Conservation (phyloP, 92 coral and sea anemone species). For the Bergia sp. region DNA sequence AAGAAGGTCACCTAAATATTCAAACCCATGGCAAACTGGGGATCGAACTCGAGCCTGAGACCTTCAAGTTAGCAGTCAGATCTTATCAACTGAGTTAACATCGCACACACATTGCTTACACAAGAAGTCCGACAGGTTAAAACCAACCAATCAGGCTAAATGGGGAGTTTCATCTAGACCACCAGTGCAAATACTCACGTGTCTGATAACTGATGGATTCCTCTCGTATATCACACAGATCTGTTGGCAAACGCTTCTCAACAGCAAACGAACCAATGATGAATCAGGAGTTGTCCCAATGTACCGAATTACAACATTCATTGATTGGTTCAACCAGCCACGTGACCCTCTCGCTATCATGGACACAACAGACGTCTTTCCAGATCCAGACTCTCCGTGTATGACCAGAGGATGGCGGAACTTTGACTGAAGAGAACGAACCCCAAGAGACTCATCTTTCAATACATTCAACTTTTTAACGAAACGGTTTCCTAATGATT, state of each 20-base stretch:
- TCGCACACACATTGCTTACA: no score
- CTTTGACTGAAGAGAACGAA: slow-evolving; percentile 21
- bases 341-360: slow-evolving; percentile 62
- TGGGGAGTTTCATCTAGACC: no score
- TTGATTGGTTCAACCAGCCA: slow-evolving; percentile 37
- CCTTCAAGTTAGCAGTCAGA: no score
- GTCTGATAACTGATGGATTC: slow-evolving; percentile 51
- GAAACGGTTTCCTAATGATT: no score
- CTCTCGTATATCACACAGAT: slow-evolving; percentile 59
- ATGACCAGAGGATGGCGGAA: slow-evolving; percentile 51
- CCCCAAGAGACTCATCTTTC: not conserved
- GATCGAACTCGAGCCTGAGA: no score
- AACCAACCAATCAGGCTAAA: no score
- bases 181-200: slow-evolving; percentile 43
- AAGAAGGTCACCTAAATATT: no score
- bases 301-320: slow-evolving; percentile 57
- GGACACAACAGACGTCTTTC: slow-evolving; percentile 75
- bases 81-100: no score
- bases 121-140: no score
- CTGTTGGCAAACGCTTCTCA: slow-evolving; percentile 67
- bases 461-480: no score
- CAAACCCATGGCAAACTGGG: no score
- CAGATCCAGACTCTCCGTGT: slow-evolving; percentile 71
- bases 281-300: slow-evolving; percentile 73
- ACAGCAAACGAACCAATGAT: slow-evolving; percentile 61